Conservation (phyloP, 2,113 vertebrate species). For the Chinchilla lanigera region DNA sequence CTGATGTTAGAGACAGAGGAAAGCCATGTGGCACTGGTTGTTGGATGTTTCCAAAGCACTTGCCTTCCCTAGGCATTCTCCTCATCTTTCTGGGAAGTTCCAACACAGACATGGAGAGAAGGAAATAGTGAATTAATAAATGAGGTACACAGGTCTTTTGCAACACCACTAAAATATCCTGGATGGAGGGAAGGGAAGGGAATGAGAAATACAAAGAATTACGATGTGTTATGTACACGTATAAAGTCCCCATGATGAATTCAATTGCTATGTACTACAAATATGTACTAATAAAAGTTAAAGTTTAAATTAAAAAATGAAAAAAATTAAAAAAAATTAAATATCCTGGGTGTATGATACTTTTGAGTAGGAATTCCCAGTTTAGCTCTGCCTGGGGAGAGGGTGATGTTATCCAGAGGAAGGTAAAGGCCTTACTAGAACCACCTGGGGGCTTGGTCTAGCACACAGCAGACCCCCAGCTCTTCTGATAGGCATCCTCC, state of each 20-base stretch:
- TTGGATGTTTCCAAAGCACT: not conserved
- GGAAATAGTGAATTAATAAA: not conserved
- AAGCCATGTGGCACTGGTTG: not conserved
- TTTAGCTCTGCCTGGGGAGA: not conserved
- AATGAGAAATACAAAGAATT: not conserved
- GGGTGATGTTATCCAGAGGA: not conserved
- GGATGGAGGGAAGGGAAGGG: not conserved
- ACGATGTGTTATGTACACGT: not conserved
- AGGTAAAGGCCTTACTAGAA: not conserved
- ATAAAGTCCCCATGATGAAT: not conserved
- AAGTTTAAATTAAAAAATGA: not conserved
- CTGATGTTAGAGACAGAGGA: not conserved
- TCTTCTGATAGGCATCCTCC: not conserved
- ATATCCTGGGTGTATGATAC: not conserved
- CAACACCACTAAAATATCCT: not conserved
- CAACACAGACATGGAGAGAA: not conserved
- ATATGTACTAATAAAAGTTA: no score
- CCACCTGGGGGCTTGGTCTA: not conserved
- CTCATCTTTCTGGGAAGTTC: not conserved
- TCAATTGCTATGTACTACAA: not conserved
- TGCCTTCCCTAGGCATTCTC: not conserved
- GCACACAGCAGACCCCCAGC: not conserved
- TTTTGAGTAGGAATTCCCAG: constrained; percentile 21
- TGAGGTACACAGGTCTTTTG: not conserved
- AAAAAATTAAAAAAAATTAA: not conserved